A percentile compares a stretch with the other conserved stretches of the same genome.
Conservation (phyloP, 2,888 invertebrate species). For the Petrolisthes manimaculis region DNA sequence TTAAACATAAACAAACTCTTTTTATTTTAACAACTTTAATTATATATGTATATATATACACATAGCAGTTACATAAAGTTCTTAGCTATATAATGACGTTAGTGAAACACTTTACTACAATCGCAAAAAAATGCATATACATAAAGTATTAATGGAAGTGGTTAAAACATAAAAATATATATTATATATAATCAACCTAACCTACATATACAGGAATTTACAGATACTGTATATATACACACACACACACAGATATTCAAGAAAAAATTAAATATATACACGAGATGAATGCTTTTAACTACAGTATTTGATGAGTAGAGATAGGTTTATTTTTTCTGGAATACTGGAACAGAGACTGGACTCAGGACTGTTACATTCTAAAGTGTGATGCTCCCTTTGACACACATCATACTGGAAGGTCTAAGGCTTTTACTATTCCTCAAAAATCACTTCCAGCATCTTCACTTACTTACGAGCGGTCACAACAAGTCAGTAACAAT, state of each 20-base stretch:
- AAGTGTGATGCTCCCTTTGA: no score
- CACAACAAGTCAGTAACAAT: no score
- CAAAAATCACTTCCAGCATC: no score
- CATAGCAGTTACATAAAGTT: slow-evolving; percentile 3
- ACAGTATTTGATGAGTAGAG: no score
- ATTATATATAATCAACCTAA: slow-evolving; percentile 1
- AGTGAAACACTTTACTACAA: neutral
- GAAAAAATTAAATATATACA: neutral
- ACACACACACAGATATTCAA: neutral
- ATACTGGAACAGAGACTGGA: no score
- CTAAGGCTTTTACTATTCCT: no score
- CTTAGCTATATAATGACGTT: neutral
- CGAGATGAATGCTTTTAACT: no score
- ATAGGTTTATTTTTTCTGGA: no score
- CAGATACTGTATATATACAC: neutral
- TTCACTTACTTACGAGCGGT: no score
- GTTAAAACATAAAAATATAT: neutral
- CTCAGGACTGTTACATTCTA: no score
- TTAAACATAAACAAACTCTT: neutral
- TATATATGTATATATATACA: slow-evolving; percentile 13
- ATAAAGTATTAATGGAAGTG: neutral
- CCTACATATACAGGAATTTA: slow-evolving; percentile 13
- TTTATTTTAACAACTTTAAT: slow-evolving; percentile 6
- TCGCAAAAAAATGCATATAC: neutral
- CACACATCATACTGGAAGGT: no score